A percentile compares a stretch with the other conserved stretches of the same genome.
These are phyloP conservation scores for Venustaconcha ellipsiformis DNA, from an alignment of 1,140 invertebrate species.

Conservation along the genomic window DNA sequence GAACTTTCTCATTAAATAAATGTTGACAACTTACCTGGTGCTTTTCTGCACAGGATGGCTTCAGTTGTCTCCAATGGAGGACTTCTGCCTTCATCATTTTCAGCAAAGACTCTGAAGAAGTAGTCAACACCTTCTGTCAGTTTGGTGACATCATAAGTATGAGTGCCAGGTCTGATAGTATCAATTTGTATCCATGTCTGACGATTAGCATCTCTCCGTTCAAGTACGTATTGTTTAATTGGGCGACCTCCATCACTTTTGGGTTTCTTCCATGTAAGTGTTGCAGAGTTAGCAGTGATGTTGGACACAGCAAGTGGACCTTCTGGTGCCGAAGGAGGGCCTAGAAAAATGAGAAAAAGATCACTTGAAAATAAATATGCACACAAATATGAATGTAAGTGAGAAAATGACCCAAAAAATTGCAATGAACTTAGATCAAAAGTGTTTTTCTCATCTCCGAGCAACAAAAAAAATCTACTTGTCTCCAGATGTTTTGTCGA, in stretches of 20 bases:
- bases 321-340: conserved; percentile 53
- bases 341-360: conserved; percentile 46
- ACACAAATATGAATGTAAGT: too few species aligned
- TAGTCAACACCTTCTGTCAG: conserved; percentile 91
- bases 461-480: too few species aligned
- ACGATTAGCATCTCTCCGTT: conserved; percentile 77
- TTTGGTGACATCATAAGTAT: conserved; percentile 79
- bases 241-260: conserved; percentile 93
- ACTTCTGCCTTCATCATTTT: conserved; percentile 89
- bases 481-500: too few species aligned
- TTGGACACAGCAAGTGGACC: conserved; percentile 89
- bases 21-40: conserved; percentile 43
- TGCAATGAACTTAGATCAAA: too few species aligned
- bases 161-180: conserved; percentile 37
- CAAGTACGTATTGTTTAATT: conserved; percentile 93
- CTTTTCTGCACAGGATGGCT: conserved; percentile 49
- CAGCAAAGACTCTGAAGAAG: conserved; percentile 90
- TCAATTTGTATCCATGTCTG: conserved; percentile 55
- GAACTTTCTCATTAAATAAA: too few species aligned
- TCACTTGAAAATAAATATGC: too few species aligned
- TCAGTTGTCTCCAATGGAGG: conserved; percentile 82
- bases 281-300: conserved; percentile 93
- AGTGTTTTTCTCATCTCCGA: too few species aligned
- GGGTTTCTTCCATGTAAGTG: conserved; percentile 92
- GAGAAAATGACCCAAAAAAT: too few species aligned